Base-by-base conservation (phyloP, 1,140 invertebrate species). In the Reticulitermes speratus region DNA sequence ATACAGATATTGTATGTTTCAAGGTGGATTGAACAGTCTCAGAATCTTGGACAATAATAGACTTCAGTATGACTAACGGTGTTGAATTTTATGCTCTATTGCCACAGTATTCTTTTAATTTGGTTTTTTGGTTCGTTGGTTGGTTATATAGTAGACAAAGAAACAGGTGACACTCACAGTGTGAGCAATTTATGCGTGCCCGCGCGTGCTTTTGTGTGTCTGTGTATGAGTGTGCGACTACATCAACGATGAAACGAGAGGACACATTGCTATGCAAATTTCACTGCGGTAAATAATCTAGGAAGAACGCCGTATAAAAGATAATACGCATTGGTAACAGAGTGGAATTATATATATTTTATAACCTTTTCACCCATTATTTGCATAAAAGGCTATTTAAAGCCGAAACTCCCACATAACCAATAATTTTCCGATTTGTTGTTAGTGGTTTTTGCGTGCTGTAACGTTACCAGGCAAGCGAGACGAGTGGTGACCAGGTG, bases 321-420 rank as follows among this genome's bases (percentile, higher is more conserved):
- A 75, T 75, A n/a, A 75, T 30, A 75, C n/a, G 14, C 65, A 75
- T 30, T 30, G 65, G n/a, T 0, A 75, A 12, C 25, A 30, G 6
- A n/a, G 25, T 30, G 25, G 25, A 75, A 75, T 75, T 75, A 75
- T 30, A 75, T 8, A 14, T 6, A 30, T 75, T 75, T 30, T 14
- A 9, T 75, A 11, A 75, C 7, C 65, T 30, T 75, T 75, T 75
- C 65, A 75, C 65, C 65, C n/a, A 7, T 75, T 19, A 75, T 75
- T 75, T 75, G n/a, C 65, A 75, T 75, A 75, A 75, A 75, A 75
- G 25, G 65, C n/a, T 30, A 75, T 75, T 75, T 75, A 75, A 30
- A 75, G n/a, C 7, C n/a, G n/a, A 75, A 75, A 75, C 65, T 75
- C 65, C n/a, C 65, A 75, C 8, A 8, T 30, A 75, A 75, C 65